Conservation (phyloP, 1,140 invertebrate genomes). For the Pogonognathellus flavescens region DNA sequence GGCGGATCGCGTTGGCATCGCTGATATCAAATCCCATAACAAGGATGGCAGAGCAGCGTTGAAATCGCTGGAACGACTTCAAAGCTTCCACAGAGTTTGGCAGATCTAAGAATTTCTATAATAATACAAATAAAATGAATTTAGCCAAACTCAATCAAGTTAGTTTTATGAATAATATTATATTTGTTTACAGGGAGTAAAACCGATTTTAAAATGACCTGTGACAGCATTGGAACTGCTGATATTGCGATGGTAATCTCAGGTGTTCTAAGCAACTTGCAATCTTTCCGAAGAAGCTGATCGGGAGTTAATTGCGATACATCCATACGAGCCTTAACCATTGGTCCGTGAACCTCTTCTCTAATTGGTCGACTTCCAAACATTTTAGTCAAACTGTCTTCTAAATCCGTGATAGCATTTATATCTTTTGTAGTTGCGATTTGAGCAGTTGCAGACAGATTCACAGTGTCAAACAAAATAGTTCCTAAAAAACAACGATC, state of each 20-base stretch:
- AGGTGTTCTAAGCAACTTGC: conserved; percentile 73
- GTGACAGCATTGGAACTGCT: conserved; percentile 73
- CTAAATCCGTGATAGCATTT: conserved; percentile 70
- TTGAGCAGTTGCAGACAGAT: conserved; percentile 76
- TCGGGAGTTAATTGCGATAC: conserved; percentile 72
- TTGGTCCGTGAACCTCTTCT: conserved; percentile 71
- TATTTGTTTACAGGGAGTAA: too few species aligned
- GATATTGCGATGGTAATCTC: conserved; percentile 74
- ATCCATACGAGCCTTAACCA: conserved; percentile 75
- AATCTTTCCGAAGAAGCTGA: conserved; percentile 77
- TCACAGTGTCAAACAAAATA: conserved; percentile 82
- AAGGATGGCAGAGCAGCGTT: conserved; percentile 63
- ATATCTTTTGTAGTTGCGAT: conserved; percentile 76
- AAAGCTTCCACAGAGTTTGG: conserved; percentile 63
- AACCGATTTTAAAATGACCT: conserved; percentile 64
- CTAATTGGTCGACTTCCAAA: conserved; percentile 69
- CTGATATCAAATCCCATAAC: conserved; percentile 64
- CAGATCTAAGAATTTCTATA: conserved; percentile 66
- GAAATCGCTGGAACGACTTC: conserved; percentile 51
- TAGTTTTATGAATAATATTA: too few species aligned
- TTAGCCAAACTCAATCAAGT: too few species aligned
- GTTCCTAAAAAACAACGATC: conserved; percentile 74
- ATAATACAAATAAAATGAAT: too few species aligned
- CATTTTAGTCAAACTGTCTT: conserved; percentile 67
- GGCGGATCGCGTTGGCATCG: conserved; percentile 54